phyloP scores from a whole-genome alignment of 1,140 invertebrate species.

The Heliconius melpomene region DNA sequence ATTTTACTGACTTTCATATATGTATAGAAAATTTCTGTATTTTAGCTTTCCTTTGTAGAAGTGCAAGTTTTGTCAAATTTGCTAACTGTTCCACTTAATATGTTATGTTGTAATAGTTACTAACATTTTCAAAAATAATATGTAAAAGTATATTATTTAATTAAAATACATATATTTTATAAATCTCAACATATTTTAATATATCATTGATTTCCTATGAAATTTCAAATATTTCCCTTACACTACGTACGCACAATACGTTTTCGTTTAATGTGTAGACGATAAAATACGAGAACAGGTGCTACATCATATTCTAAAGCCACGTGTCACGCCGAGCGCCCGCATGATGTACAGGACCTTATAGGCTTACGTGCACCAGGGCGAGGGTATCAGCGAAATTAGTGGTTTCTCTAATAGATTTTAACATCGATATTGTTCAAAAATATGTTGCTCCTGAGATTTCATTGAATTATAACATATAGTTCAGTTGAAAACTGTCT shows the following conservation, averaged over 20 bases:
- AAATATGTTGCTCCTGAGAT: background rate
- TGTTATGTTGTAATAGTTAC: too few relatives aligned
- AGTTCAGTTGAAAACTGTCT: too few relatives aligned
- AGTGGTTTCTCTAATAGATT: conserved; percentile 56
- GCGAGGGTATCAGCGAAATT: conserved; percentile 54
- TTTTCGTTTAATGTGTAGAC: conserved; percentile 59
- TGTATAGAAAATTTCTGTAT: background rate
- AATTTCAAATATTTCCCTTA: background rate
- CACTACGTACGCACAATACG: conserved; percentile 50
- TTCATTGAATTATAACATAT: background rate
- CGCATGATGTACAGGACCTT: conserved; percentile 71
- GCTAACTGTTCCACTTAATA: too few relatives aligned
- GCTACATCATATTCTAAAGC: conserved; percentile 74
- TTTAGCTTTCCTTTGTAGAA: background rate
- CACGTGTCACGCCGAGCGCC: conserved; percentile 63
- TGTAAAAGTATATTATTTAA: background rate
- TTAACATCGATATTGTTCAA: conserved; percentile 36
- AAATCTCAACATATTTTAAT: background rate
- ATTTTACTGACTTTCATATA: background rate
- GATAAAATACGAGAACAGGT: conserved; percentile 76
- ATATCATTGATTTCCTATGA: background rate
- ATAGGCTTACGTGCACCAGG: conserved; percentile 57
- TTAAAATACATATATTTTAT: background rate
- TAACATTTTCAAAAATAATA: too few relatives aligned
- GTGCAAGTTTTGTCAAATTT: background rate